phyloP scores from a whole-genome alignment of 1,140 invertebrate species.

The Euborellia annulipes region DNA sequence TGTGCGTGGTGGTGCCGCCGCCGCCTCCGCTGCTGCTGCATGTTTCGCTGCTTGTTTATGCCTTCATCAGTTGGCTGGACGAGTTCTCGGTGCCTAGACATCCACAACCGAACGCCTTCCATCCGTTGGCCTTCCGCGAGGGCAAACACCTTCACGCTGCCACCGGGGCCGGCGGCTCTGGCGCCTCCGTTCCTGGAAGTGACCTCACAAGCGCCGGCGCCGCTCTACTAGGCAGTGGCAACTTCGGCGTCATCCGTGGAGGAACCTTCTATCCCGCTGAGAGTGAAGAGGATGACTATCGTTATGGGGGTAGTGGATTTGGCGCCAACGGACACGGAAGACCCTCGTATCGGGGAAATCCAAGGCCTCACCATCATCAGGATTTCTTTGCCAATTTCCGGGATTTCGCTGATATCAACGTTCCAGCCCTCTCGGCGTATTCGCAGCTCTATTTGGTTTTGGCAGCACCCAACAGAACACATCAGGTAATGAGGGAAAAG shows the following conservation, averaged over 20 bases:
- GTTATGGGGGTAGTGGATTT: conserved; percentile 29
- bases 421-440: conserved; percentile 60
- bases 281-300: conserved; percentile 33
- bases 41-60: no score
- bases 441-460: conserved; percentile 70
- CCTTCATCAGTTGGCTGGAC: no score
- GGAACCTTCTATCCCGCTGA: conserved; percentile 70
- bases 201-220: conserved; percentile 12
- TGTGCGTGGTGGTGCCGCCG: no score
- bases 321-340: conserved; percentile 27
- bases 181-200: background rate
- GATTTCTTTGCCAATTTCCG: conserved; percentile 75
- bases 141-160: conserved; percentile 4
- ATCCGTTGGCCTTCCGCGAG: conserved; percentile 6
- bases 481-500: no score
- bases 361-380: conserved; percentile 35
- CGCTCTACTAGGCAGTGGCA: conserved; percentile 60
- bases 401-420: conserved; percentile 76
- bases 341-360: conserved; percentile 36
- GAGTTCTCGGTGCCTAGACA: background rate
- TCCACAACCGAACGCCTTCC: conserved; percentile 9
- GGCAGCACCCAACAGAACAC: conserved; percentile 22
- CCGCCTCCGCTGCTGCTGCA: no score
- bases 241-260: conserved; percentile 73
- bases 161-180: background rate